Percentiles rank a stretch among this genome's conserved stretches.
These are phyloP conservation scores for Lepetodrilus schrolli DNA, from an alignment of 2,888 invertebrate species.

Conservation along the genomic window DNA sequence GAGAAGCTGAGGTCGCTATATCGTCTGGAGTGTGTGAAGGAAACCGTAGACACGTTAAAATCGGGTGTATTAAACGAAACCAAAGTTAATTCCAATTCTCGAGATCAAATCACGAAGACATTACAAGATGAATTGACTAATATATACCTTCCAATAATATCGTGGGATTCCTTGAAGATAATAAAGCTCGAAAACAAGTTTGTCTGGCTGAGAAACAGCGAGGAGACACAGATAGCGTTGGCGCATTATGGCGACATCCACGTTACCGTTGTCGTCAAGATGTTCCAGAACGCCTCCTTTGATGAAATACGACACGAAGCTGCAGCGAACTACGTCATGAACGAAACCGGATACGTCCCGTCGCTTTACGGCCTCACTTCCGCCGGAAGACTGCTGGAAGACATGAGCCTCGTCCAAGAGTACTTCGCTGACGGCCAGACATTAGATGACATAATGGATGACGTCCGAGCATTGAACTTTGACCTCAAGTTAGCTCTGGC, in stretches of 20 bases:
- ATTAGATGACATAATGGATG: neutral
- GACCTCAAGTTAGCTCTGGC: neutral
- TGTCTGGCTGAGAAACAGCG: slow-evolving; percentile 1
- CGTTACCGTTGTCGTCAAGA: neutral
- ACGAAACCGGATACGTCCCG: neutral
- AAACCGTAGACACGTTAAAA: neutral
- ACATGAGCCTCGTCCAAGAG: neutral
- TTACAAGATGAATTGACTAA: neutral
- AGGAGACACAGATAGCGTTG: neutral
- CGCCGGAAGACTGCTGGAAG: neutral
- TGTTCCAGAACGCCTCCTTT: neutral
- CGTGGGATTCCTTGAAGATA: neutral
- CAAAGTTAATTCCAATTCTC: too few relatives aligned
- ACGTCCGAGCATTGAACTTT: neutral
- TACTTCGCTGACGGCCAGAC: neutral
- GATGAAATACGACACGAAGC: slow-evolving; percentile 1
- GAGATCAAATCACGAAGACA: neutral
- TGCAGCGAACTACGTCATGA: neutral
- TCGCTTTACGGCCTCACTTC: neutral
- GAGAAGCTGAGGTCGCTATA: neutral
- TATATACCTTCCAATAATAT: neutral
- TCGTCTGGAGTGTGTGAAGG: neutral
- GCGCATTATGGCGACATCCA: neutral
- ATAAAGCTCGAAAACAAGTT: neutral
- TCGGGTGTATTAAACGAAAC: neutral